phyloP scores from a whole-genome alignment of 1,140 invertebrate genomes.

The Halesus radiatus region DNA sequence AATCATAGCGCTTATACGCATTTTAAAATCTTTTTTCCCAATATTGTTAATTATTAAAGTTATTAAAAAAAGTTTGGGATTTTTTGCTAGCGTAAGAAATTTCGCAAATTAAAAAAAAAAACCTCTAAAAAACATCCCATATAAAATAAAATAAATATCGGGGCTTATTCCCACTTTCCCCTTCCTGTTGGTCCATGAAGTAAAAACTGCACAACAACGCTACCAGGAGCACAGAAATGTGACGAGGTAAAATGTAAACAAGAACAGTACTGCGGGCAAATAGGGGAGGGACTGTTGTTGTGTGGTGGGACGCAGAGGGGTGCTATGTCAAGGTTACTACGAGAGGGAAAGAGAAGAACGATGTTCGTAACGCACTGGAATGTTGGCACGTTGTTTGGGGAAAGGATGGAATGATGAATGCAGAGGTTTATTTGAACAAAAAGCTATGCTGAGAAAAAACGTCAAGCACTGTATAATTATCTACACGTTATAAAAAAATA shows the following conservation, averaged over 20 bases:
- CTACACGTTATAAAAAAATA: too few relatives aligned
- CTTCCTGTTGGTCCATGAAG: constrained; percentile 11
- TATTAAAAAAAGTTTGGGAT: too few relatives aligned
- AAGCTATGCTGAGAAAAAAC: background rate
- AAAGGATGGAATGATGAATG: background rate
- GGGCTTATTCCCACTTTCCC: too few relatives aligned
- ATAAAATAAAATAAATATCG: too few relatives aligned
- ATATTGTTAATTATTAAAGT: too few relatives aligned
- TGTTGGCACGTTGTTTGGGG: constrained; percentile 3
- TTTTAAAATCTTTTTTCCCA: too few relatives aligned
- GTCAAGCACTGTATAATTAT: too few relatives aligned
- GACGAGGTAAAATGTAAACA: constrained; percentile 54
- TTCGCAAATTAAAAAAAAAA: too few relatives aligned
- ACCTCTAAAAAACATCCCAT: too few relatives aligned
- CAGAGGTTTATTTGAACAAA: constrained; percentile 55
- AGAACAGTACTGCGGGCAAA: background rate
- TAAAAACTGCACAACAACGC: constrained; percentile 58
- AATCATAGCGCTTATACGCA: too few relatives aligned
- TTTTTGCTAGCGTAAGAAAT: too few relatives aligned
- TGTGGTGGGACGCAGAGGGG: constrained; percentile 1
- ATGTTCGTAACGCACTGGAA: background rate
- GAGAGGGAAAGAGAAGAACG: constrained; percentile 25
- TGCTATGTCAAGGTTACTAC: constrained; percentile 46
- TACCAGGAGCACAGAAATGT: constrained; percentile 50
- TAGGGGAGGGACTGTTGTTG: background rate